These are phyloP conservation scores for Mallateleia sp. DNA, from an alignment of 2,888 invertebrate species.

Conservation along the genomic window DNA sequence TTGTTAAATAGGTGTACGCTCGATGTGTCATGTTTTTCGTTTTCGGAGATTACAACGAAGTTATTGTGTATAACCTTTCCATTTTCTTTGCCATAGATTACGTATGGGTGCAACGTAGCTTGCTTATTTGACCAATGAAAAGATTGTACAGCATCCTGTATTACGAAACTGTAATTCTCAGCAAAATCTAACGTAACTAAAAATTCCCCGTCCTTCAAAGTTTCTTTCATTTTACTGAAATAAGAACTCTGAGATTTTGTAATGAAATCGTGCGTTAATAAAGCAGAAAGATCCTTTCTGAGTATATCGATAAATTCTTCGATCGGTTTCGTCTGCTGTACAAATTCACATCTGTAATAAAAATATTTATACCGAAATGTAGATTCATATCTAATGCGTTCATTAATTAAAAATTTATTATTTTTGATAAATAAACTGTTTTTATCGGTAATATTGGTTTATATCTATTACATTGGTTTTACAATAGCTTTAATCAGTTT, in stretches of 20 bases:
- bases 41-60: constrained; percentile 22
- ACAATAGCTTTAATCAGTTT: too few relatives aligned
- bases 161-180: constrained; percentile 13
- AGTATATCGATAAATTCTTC: background rate
- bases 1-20: constrained; percentile 25
- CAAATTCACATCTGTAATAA: constrained; percentile 28
- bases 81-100: constrained; percentile 1
- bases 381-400: constrained; percentile 1
- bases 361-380: background rate
- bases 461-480: too few relatives aligned
- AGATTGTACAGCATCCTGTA: constrained; percentile 26
- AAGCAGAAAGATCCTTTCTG: constrained; percentile 5
- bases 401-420: background rate
- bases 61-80: constrained; percentile 9
- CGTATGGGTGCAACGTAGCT: constrained; percentile 24
- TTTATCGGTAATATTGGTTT: too few relatives aligned
- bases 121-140: constrained; percentile 21
- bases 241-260: constrained; percentile 26
- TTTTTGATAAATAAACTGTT: too few relatives aligned
- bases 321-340: constrained; percentile 32
- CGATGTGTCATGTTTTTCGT: constrained; percentile 34
- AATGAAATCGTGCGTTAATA: constrained; percentile 25
- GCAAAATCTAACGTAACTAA: constrained; percentile 7
- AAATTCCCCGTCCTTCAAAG: constrained; percentile 17
- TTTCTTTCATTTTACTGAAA: constrained; percentile 5